A percentile compares a stretch with the other conserved stretches of the same genome.
These are phyloP conservation scores for Bombus affinis DNA, from an alignment of 1,140 invertebrate species.

Conservation along the genomic window DNA sequence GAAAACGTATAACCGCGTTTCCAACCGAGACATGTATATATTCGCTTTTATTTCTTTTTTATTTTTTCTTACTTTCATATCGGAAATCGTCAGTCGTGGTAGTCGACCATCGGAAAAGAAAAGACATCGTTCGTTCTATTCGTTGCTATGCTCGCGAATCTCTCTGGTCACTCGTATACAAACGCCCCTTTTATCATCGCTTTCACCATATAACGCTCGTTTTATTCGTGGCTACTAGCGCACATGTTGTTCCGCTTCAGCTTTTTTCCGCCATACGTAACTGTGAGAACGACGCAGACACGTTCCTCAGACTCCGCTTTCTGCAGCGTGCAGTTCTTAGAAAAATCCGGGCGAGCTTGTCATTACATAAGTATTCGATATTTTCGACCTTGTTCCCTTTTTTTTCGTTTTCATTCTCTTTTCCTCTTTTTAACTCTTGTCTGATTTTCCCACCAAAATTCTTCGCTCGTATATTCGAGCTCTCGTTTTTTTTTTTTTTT, in stretches of 20 bases:
- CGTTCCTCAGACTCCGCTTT: conserved; percentile 48
- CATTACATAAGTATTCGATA: not conserved
- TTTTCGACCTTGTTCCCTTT: no score
- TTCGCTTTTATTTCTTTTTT: not conserved
- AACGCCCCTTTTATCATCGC: conserved; percentile 43
- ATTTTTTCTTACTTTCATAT: not conserved
- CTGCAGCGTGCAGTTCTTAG: conserved; percentile 50
- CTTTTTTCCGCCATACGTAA: conserved; percentile 56
- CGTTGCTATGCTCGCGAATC: not conserved
- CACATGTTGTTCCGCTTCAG: conserved; percentile 65
- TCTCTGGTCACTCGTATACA: not conserved
- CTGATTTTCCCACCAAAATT: no score
- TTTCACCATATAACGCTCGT: conserved; percentile 56
- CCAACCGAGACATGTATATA: not conserved
- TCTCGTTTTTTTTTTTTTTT: no score
- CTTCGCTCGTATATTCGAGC: not conserved
- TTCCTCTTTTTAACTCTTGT: no score
- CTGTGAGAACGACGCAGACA: conserved; percentile 46
- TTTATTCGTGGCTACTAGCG: conserved; percentile 64
- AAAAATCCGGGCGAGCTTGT: conserved; percentile 35
- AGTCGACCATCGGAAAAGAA: not conserved
- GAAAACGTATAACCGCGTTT: not conserved
- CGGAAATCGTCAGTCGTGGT: not conserved
- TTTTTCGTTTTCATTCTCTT: not conserved
- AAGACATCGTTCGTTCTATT: not conserved